Base-by-base conservation (phyloP, 2,113 vertebrate species). In the Tetrax tetrax region DNA sequence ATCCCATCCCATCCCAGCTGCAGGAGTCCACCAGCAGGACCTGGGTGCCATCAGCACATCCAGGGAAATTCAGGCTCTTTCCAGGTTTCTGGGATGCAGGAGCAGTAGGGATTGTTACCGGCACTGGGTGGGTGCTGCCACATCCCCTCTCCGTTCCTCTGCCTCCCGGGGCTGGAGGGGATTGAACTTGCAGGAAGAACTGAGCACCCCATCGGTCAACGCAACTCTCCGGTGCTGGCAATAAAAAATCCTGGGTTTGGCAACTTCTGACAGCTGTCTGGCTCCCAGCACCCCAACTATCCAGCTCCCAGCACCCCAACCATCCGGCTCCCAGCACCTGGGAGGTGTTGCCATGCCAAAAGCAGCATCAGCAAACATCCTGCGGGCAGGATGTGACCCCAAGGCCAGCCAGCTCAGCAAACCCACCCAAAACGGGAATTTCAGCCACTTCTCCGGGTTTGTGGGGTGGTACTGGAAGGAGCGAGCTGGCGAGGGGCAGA, bases 201-300 rank as follows among this genome's bases (percentile, higher is more conserved):
- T 0, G 2, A 38, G 60, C 35, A 24, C 48, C 48, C 17, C 50
- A 23, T 8, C 41, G 27, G 17, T 4, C 35, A 43, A 1, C 0
- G 12, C 70, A 53, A 38, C 33, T 68, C 33, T 9, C 17, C 45
- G 54, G 37, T 28, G 77, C 53, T 17, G 69, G 53, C 37, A 45
- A 33, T 33, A 28, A 24, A 16, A 14, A 2, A 5, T 35, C 27
- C 45, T 4, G 24, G n/a, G 7, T 37, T n/a, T 60, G 37, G 79
- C 79, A 82, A 35, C 25, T 65, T 12, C 10, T 4, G 5, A 8
- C 4, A 14, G 18, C 45, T 22, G 3, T 8, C 28, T 2, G 12
- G 48, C 16, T 72, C 81, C 69, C n/a, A 13, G 43, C 51, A 28
- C 47, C 5, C 20, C 19, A 48, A 20, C 21, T 9, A 4, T 48